phyloP scores from a whole-genome alignment of 1,140 invertebrate species.

The Pygmarrhopalites habei region DNA sequence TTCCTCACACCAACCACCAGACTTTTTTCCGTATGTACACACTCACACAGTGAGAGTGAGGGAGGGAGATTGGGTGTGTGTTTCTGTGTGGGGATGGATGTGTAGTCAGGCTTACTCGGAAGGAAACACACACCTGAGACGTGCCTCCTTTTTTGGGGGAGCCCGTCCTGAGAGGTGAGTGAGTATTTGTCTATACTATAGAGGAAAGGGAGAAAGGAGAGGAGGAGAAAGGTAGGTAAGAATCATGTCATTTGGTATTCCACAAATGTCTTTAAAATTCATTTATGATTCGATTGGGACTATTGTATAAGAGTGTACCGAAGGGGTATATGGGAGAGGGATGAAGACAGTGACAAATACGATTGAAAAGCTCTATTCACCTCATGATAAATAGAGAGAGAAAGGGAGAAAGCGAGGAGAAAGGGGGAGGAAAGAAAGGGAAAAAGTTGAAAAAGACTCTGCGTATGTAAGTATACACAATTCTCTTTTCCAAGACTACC shows the following conservation, averaged over 20 bases:
- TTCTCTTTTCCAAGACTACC: too few species aligned
- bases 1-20: background rate
- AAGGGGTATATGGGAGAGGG: too few species aligned
- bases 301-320: background rate
- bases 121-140: too few species aligned
- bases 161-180: background rate
- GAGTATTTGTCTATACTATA: background rate
- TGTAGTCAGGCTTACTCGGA: too few species aligned
- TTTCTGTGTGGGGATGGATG: too few species aligned
- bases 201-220: background rate
- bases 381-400: background rate
- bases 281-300: slow-evolving; percentile 6
- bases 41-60: too few species aligned
- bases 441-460: background rate
- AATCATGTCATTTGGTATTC: slow-evolving; percentile 1
- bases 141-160: background rate
- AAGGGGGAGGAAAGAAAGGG: background rate
- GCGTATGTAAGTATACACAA: too few species aligned
- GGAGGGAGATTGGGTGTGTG: too few species aligned
- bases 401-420: background rate
- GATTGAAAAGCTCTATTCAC: background rate
- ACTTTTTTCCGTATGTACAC: too few species aligned
- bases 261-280: background rate
- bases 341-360: background rate
- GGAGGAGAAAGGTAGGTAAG: background rate